phyloP scores from a whole-genome alignment of 1,140 invertebrate genomes.

The Ephestia elutella region DNA sequence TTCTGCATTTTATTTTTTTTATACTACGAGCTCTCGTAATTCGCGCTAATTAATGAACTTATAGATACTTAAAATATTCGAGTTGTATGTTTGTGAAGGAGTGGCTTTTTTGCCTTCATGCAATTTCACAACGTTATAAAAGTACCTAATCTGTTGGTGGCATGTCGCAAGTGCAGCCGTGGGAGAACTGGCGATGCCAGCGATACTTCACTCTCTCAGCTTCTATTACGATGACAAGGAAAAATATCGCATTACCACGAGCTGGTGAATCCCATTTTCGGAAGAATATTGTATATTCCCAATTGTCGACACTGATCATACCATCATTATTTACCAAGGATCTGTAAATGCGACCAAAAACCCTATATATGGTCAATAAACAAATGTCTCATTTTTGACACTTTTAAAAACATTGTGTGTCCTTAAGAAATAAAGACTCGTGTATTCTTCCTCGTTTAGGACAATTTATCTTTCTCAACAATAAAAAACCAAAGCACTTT shows the following conservation, averaged over 20 bases:
- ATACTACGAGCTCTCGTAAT: conserved; percentile 24
- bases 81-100: conserved; percentile 13
- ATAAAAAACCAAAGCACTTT: conserved; percentile 15
- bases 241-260: background rate
- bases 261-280: background rate
- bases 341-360: no score
- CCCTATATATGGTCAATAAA: no score
- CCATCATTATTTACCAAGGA: no score
- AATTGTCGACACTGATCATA: no score
- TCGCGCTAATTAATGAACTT: conserved; percentile 38
- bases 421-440: background rate
- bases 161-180: conserved; percentile 20
- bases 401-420: background rate
- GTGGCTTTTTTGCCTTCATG: conserved; percentile 25
- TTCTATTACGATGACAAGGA: background rate
- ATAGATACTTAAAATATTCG: conserved; percentile 24
- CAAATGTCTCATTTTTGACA: background rate
- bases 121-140: conserved; percentile 22
- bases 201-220: background rate
- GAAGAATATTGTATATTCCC: background rate
- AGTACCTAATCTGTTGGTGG: conserved; percentile 12
- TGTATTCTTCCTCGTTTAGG: background rate
- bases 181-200: conserved; percentile 12
- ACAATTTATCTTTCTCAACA: conserved; percentile 11
- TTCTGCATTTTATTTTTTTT: background rate